These are phyloP conservation scores for Astreopora myriophthalma DNA, from an alignment of 64 coral and sea anemone genomes.

Conservation along the genomic window DNA sequence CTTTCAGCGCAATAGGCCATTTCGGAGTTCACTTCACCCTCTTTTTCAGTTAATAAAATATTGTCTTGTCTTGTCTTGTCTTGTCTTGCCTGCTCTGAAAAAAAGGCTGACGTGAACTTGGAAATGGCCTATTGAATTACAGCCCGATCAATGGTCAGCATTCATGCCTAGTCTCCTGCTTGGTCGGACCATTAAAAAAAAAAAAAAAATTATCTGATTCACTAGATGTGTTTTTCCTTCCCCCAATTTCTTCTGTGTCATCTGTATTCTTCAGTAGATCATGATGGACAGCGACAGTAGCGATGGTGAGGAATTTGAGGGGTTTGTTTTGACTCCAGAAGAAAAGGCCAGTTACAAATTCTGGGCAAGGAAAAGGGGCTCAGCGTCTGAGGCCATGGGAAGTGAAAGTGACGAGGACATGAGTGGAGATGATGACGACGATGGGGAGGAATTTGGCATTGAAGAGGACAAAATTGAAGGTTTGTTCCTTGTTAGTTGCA, in stretches of 20 bases:
- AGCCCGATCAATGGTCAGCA: too few relatives aligned
- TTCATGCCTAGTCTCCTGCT: too few relatives aligned
- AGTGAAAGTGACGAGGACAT: constrained; percentile 19
- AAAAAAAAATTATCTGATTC: too few relatives aligned
- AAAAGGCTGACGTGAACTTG: too few relatives aligned
- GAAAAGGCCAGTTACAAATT: constrained; percentile 38
- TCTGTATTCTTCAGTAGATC: background rate
- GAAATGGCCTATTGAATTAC: too few relatives aligned
- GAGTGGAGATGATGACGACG: constrained; percentile 21
- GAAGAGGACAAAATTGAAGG: background rate
- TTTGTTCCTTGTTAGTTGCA: background rate
- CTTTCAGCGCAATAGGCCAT: too few relatives aligned
- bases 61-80: too few relatives aligned
- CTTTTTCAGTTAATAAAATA: too few relatives aligned
- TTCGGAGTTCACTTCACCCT: too few relatives aligned
- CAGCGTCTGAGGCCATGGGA: background rate
- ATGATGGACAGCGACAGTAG: background rate
- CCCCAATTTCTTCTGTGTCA: background rate
- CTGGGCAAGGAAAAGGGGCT: constrained; percentile 20
- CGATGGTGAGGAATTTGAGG: constrained; percentile 33
- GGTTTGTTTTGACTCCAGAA: constrained; percentile 36
- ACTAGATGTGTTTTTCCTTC: too few relatives aligned
- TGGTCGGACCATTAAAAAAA: too few relatives aligned
- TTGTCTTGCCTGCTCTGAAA: too few relatives aligned
- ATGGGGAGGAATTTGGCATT: constrained; percentile 11